These are phyloP conservation scores for Tyrophagus putrescentiae DNA, from an alignment of 1,140 invertebrate species.

Conservation along the genomic window DNA sequence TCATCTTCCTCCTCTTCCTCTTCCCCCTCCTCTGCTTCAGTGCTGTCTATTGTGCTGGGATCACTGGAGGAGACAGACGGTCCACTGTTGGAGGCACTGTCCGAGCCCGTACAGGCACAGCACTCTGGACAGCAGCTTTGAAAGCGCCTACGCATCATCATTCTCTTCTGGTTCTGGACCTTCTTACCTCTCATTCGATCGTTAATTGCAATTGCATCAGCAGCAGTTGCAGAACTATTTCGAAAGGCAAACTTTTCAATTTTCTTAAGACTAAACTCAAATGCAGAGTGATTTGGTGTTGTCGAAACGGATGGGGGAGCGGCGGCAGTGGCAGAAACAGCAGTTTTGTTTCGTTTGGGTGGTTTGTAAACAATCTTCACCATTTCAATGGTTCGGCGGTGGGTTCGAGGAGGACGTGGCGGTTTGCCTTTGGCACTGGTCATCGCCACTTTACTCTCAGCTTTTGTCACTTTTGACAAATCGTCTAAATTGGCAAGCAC, in stretches of 20 bases:
- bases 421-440: not conserved
- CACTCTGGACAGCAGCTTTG: not conserved
- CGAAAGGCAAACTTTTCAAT: not conserved
- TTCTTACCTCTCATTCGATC: not conserved
- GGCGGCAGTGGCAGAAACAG: too few species aligned
- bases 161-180: not conserved
- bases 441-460: not conserved
- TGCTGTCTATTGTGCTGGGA: not conserved
- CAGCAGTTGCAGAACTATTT: too few species aligned
- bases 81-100: not conserved
- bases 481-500: too few species aligned
- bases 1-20: not conserved
- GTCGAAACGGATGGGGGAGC: not conserved
- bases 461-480: not conserved
- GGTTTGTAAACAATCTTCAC: not conserved
- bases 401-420: not conserved
- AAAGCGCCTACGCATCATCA: not conserved
- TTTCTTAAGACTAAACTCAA: not conserved
- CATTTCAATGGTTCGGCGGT: not conserved
- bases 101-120: not conserved
- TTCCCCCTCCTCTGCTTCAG: not conserved
- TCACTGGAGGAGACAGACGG: not conserved
- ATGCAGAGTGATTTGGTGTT: not conserved
- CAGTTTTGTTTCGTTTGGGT: too few species aligned
- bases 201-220: too few species aligned